Evolutionary conservation across 2,113 vertebrate genomes (phyloP), one percentile per base, ranked within the genome.

Genomic region (Micronycteris hirsuta): DNA sequence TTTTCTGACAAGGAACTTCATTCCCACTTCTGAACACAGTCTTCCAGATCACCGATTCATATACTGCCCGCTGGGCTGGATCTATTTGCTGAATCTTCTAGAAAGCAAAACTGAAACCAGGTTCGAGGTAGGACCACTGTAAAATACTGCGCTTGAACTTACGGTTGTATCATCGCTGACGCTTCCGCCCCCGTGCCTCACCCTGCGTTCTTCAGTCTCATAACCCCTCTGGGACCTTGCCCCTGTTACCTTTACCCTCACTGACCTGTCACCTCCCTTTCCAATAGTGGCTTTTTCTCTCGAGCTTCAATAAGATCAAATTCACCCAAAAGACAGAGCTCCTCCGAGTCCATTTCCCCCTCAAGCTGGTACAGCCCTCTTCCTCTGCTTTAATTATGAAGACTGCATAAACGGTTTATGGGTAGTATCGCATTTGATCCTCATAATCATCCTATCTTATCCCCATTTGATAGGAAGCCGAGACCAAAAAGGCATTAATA

Each of bases 1-100:
- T 26, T 58, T 92, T 83, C 68, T 47, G 52, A 67, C 22, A 90
- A 89, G 15, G 22, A 96, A 38, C 45, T 87, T 96, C 36, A 92
- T 76, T 65, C 65, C 17, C 28, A 83, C 41, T 78, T 77, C 24
- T 56, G 3, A 61, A 94, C 19, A 73, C 70, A 45, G 54, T 67
- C 38, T 80, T 63, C 28, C 58, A 90, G 92, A 89, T 78, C 12
- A 71, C 28, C 31, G 52, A 74, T 73, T 95, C 85, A 74, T 41
- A 77, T 0, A 83, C 26, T 43, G 36, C 15, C 38, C 82, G 17
- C 52, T n/a, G 26, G 26, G 81, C 67, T 86, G 26, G 26, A 24
- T 36, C 26, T 77, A 65, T 28, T 49, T 93, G 33, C 15, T 76
- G n/a, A 24, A 83, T 49, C 47, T 61, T 96, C 86, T 43, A 91